phyloP scores from a whole-genome alignment of 2,888 invertebrate species.

The Adelphocoris suturalis region DNA sequence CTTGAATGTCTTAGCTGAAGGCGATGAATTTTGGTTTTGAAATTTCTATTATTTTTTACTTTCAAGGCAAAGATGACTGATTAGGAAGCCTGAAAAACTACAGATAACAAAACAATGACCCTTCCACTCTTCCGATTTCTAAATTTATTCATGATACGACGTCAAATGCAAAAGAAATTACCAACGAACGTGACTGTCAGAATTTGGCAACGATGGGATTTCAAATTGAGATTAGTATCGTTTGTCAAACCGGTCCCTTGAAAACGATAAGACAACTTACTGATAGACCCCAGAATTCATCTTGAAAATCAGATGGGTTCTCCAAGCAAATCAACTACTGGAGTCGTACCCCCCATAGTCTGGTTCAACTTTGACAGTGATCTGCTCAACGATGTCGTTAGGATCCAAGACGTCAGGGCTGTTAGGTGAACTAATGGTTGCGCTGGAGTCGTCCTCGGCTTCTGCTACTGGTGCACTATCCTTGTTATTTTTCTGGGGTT shows the following conservation, averaged over 20 bases:
- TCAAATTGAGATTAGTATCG: neutral
- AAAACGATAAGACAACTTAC: neutral
- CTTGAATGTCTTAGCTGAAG: too few species aligned
- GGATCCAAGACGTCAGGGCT: conserved; percentile 1
- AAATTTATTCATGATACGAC: too few species aligned
- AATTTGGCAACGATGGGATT: too few species aligned
- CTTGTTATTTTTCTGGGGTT: neutral
- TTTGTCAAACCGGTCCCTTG: neutral
- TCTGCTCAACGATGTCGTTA: neutral
- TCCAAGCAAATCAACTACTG: neutral
- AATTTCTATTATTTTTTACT: too few species aligned
- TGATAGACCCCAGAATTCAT: neutral
- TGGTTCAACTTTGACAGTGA: conserved; percentile 43
- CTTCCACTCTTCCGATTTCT: too few species aligned
- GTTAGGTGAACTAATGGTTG: conserved; percentile 23
- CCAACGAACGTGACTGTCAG: too few species aligned
- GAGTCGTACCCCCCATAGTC: neutral
- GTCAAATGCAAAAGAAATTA: too few species aligned
- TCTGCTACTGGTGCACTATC: neutral
- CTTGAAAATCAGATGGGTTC: neutral
- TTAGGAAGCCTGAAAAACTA: too few species aligned
- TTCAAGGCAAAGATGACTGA: too few species aligned
- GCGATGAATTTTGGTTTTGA: too few species aligned
- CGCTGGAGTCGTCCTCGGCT: conserved; percentile 4
- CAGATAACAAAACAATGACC: too few species aligned